These are phyloP conservation scores for Apodemus agrarius DNA, from an alignment of 2,797 vertebrate species.

Conservation along the genomic window DNA sequence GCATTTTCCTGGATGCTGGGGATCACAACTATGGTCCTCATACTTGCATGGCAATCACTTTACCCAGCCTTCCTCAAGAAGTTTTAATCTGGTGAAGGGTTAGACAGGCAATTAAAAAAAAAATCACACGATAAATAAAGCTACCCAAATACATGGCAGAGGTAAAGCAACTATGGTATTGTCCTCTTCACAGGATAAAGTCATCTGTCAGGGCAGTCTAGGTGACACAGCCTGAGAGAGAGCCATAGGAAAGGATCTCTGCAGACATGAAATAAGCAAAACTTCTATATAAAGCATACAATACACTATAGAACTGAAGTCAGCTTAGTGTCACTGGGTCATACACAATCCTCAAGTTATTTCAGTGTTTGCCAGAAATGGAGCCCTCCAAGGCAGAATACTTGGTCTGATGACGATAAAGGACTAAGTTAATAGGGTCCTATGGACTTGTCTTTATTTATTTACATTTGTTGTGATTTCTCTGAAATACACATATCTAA, in stretches of 20 bases:
- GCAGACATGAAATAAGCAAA: not conserved
- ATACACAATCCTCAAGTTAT: not conserved
- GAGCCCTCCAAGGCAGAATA: not conserved
- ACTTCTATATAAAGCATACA: not conserved
- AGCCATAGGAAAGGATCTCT: not conserved
- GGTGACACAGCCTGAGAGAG: not conserved
- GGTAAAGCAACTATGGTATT: not conserved
- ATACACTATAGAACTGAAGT: not conserved
- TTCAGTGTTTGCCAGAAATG: slow-evolving; percentile 44
- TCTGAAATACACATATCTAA: not conserved
- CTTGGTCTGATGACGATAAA: not conserved
- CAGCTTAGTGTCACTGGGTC: not conserved
- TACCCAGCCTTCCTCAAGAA: not conserved
- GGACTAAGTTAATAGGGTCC: not conserved
- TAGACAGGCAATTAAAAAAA: slow-evolving; percentile 6
- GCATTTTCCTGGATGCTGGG: not conserved
- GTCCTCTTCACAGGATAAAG: not conserved
- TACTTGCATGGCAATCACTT: not conserved
- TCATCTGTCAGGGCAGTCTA: not conserved
- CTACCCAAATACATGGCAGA: not conserved
- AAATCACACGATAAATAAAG: slow-evolving; percentile 8
- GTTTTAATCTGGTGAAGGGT: not conserved
- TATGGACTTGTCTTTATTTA: not conserved
- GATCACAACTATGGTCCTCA: not conserved
- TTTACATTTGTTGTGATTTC: not conserved